phyloP scores from a whole-genome alignment of 2,888 invertebrate species.

The Oscheius sp. region DNA sequence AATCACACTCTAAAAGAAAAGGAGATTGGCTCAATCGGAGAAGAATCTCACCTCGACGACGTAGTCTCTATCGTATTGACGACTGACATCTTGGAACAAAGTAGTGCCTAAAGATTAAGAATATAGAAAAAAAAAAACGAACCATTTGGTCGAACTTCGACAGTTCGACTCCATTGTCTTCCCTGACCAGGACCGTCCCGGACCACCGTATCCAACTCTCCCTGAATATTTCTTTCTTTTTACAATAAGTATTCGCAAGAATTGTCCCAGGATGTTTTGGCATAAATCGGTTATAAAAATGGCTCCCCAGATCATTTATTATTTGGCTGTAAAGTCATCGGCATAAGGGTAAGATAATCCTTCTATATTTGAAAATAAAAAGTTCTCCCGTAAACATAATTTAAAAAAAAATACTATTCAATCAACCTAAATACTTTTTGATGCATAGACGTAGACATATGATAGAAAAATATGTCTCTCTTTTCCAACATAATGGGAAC shows the following conservation, averaged over 20 bases:
- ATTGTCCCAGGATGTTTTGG: background rate
- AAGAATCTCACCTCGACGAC: constrained; percentile 57
- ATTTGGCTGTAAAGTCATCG: too few relatives aligned
- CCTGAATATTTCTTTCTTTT: constrained; percentile 28
- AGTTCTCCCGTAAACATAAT: too few relatives aligned
- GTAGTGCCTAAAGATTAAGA: constrained; percentile 39
- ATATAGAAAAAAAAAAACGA: background rate
- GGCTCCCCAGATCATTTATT: too few relatives aligned
- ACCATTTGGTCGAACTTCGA: constrained; percentile 47
- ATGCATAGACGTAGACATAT: too few relatives aligned
- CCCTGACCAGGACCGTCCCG: constrained; percentile 52
- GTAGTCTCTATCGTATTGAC: constrained; percentile 50
- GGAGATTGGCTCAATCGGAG: too few relatives aligned
- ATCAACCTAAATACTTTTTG: too few relatives aligned
- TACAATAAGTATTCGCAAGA: background rate
- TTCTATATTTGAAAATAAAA: too few relatives aligned
- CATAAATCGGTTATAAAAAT: background rate
- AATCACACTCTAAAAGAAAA: constrained; percentile 49
- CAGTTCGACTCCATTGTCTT: constrained; percentile 51
- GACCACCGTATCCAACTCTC: constrained; percentile 49
- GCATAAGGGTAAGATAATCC: too few relatives aligned
- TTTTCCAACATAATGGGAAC: too few relatives aligned
- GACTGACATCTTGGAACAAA: constrained; percentile 53
- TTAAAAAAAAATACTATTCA: too few relatives aligned
- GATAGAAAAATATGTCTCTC: too few relatives aligned